These are phyloP conservation scores for Eueides isabella DNA, from an alignment of 1,140 invertebrate genomes.

Conservation along the genomic window DNA sequence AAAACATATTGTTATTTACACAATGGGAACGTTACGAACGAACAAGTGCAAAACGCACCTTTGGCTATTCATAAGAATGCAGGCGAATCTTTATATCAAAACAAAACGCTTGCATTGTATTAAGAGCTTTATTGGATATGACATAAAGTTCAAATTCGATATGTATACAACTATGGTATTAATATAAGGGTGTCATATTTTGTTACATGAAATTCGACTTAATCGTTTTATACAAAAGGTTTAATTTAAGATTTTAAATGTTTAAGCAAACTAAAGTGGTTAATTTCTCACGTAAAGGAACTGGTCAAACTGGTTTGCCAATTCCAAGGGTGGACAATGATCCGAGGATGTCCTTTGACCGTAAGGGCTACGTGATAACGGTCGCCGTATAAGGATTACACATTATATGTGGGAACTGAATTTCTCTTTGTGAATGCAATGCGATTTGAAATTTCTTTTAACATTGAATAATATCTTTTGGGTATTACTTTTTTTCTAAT, in stretches of 20 bases:
- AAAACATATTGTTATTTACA: conserved; percentile 24
- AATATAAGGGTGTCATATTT: background rate
- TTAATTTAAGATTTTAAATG: background rate
- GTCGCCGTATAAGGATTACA: conserved; percentile 53
- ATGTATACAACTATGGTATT: background rate
- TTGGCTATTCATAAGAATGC: conserved; percentile 33
- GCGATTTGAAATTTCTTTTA: background rate
- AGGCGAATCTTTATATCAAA: conserved; percentile 11
- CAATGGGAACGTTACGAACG: conserved; percentile 37
- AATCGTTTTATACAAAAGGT: background rate
- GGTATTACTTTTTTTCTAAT: too few relatives aligned
- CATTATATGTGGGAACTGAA: conserved; percentile 49
- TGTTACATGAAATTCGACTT: background rate
- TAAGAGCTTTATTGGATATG: background rate
- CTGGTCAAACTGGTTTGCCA: conserved; percentile 69
- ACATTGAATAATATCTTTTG: background rate
- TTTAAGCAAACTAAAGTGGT: conserved; percentile 35
- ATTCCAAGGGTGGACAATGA: conserved; percentile 55
- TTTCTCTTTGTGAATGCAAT: background rate
- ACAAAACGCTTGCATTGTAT: background rate
- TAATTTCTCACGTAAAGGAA: conserved; percentile 59
- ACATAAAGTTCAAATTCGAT: background rate
- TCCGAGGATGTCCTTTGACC: conserved; percentile 47
- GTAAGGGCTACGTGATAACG: conserved; percentile 55
- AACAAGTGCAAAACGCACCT: conserved; percentile 45